Base-by-base conservation (phyloP, 2,888 invertebrate genomes). In the Erynnis tages region DNA sequence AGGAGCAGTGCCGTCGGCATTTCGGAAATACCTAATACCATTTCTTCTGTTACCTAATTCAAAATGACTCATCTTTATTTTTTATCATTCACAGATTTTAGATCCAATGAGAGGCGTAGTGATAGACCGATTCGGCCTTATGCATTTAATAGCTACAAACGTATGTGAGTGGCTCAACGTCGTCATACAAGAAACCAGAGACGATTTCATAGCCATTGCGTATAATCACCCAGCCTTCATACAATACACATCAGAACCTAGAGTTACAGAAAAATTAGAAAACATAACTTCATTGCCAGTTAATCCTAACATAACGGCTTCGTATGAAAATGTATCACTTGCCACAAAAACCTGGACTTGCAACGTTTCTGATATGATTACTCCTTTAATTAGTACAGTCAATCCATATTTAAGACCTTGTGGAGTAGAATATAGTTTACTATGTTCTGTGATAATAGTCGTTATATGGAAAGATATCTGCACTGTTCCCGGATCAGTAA, bases 91-190 rank as follows among this genome's bases (percentile, higher is more conserved):
- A 19, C 71, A 89, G 89, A 76, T 85, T 53, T 62, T 89, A 41
- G 81, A 86, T 54, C 87, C 87, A 6, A 87, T 89, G 86, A 73
- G 86, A 55, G 89, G 88, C 6, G 80, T 88, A 2, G 87, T 89
- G 0, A 60, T 89, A 2, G 86, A 88, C n/a, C 92, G 97, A 62
- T 96, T 98, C 64, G 98, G 98, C 0, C 89, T 97, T 8, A 97
- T 98, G 97, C 98, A 98, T 75, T 91, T 97, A 91, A 93, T 98
- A 56, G 97, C 97, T 1, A 97, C 97, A 8, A 98, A 98, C 75
- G 86, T 98, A 7, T 97, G 97, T 81, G 96, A 97, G 67, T 98
- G 98, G 98, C 83, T 97, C 4, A 94, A 95, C 73, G 95, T 96
- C 1, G 90, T 97, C 17, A 94, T 97, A 8, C 94, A 95, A 73